Evolutionary conservation across 2,888 invertebrate species (phyloP), one percentile per base, ranked within the genome.

Genomic region (Prostheceraeus crozeri): DNA sequence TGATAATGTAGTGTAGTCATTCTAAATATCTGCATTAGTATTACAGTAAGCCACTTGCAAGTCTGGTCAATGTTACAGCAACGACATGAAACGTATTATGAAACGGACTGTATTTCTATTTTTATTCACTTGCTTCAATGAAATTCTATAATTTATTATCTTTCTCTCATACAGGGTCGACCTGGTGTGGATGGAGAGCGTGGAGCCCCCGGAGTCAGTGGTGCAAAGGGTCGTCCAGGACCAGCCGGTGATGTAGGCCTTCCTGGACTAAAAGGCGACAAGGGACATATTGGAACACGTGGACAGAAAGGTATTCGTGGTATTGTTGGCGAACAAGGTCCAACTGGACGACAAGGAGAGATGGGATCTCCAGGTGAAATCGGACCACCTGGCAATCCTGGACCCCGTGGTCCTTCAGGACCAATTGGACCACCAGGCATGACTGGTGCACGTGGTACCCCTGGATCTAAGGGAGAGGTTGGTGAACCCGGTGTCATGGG

Each of bases 401-500:
- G 67, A 51, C 28, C 53, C 11, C 55, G 62, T 30, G 65, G 66
- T 19, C 51, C 55, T 8, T 19, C 64, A 21, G 64, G 65, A 25
- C 23, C 40, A 21, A 33, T 53, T 19, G 65, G 65, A 10, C n/a
- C 35, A 30, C 33, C 55, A 14, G 65, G 65, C 1, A 16, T 52
- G n/a, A 35, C 33, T 36, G 62, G 62, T 30, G 27, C 14, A 33
- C n/a, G 10, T 27, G 65, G 65, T 30, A 3, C 25, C 10, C 27
- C 14, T 33, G 65, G 65, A 14, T 1, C 21, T 11, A 53, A 56
- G 36, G 65, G 65, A 45, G 28, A 28, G 33, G 56, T 27, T 21
- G 61, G 62, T 33, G 55, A 40, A 35, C 40, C 36, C 16, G 64
- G 63, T 16, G 33, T 27, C 16, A 21, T 55, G n/a, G 64, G 63